These are phyloP conservation scores for Caerostris darwini DNA, from an alignment of 1,140 invertebrate genomes.

Conservation along the genomic window DNA sequence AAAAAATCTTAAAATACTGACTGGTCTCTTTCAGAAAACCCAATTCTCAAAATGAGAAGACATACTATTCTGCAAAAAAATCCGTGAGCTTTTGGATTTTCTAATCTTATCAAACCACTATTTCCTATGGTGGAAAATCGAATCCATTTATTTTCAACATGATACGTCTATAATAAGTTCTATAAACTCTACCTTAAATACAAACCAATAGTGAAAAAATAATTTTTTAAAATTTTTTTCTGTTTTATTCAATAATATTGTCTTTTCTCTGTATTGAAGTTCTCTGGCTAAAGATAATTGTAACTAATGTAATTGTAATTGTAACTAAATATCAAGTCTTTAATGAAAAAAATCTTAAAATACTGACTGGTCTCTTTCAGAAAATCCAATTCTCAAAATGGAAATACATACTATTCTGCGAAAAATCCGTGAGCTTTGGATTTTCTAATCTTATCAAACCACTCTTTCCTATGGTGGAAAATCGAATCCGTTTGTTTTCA, in stretches of 20 bases:
- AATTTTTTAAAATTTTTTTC: too few relatives aligned
- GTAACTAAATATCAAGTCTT: neutral
- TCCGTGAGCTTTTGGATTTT: constrained; percentile 3
- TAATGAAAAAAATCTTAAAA: neutral
- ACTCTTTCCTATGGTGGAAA: constrained; percentile 11
- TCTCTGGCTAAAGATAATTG: too few relatives aligned
- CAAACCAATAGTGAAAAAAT: too few relatives aligned
- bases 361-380: neutral
- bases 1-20: neutral
- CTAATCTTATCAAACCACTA: constrained; percentile 54
- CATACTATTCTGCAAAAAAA: neutral
- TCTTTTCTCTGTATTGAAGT: too few relatives aligned
- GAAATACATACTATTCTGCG: neutral
- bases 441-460: constrained; percentile 55
- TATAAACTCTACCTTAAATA: too few relatives aligned
- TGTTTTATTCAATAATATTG: too few relatives aligned
- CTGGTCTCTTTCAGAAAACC: neutral
- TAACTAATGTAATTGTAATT: too few relatives aligned
- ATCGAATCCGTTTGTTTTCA: constrained; percentile 53
- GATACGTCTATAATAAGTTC: neutral
- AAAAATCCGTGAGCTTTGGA: constrained; percentile 28
- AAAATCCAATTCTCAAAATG: neutral
- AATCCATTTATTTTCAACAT: constrained; percentile 35
- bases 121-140: neutral
- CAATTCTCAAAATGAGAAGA: neutral